Evolutionary conservation across 2,113 vertebrate genomes (phyloP), one percentile per base, ranked within the genome.

Genomic region (Bombycilla garrulus): DNA sequence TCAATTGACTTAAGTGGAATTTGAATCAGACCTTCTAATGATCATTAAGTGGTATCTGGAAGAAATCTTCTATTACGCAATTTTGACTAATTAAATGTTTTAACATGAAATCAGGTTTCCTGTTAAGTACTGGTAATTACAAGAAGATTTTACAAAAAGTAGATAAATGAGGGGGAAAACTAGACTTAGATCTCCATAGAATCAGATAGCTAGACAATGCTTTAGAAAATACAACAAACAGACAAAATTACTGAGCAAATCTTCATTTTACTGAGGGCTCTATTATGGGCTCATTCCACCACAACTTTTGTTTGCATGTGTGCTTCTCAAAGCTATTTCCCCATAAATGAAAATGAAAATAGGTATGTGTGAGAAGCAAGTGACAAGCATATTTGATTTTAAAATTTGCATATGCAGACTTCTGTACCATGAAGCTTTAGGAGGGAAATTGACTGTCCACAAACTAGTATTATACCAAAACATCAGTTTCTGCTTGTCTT

Each of bases 81-180:
- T 93, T 96, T 70, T 88, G 81, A 82, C 73, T 87, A 95, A 91
- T 94, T 91, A 94, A 89, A 91, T 72, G 81, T 45, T 95, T 93
- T 91, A 87, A 81, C 36, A 57, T 48, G 53, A 92, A 79, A 60
- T 72, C 83, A 94, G 29, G 72, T 86, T 96, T 97, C 71, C 86
- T 60, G 44, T 66, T 77, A 92, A 95, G 81, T 69, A 80, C 70
- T 69, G 53, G 57, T 53, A 95, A 89, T 94, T 90, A 65, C 38
- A 87, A 61, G n/a, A 91, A 85, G 23, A 92, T 90, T 89, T 83
- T 85, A 50, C 40, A 95, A 85, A 76, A 76, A 80, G 25, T 29
- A 45, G 42, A 48, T 80, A 73, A 91, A 72, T 3, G 54, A 25
- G 35, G 12, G 13, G 11, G 17, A 24, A 53, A 89, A 85, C 53